Base-by-base conservation (phyloP, 2,888 invertebrate species). In the Arrhopalites spinosus region DNA sequence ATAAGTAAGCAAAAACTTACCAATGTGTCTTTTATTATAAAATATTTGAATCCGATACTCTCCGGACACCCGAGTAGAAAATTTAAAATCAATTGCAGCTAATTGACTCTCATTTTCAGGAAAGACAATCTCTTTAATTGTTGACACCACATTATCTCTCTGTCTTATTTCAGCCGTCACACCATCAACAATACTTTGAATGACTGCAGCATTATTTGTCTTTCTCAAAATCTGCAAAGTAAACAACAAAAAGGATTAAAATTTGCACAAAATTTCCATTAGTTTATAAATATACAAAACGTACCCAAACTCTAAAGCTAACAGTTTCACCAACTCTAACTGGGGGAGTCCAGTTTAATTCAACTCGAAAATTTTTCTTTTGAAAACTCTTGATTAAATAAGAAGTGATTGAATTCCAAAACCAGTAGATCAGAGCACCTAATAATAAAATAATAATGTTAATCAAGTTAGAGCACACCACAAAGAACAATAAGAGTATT, bases 291-390 rank as follows among this genome's bases (percentile, higher is more conserved):
- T 13, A 15, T 47, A 20, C 23, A 25, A 47, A 17, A 27, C 76
- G 74, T 78, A 81, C 81, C 63, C 78, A 77, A 66, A 81, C 78
- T 27, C 77, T 73, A 61, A 81, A 81, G 61, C 74, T 79, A 7
- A 81, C 79, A 13, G 81, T 81, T 43, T 81, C 78, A 13, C 81
- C 81, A 69, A 80, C 81, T 17, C 78, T 36, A 8, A 43, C 59
- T 30, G 71, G 71, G 17, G 29, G n/a, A 2, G 36, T 36, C 71
- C 71, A 71, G 23, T 71, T 71, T 23, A 71, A 56, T 30, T 71
- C 61, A 43, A 71, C 59, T 20, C 25, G 36, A 27, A 71, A 71
- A 23, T 59, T 23, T 23, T 59, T 27, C 30, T 61, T 71, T 23
- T 71, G 56, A 13, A 71, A 61, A 5, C n/a, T 56, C 5, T 61